Conservation (phyloP, 2,797 vertebrate genomes). For the Telmatherina bonti region DNA sequence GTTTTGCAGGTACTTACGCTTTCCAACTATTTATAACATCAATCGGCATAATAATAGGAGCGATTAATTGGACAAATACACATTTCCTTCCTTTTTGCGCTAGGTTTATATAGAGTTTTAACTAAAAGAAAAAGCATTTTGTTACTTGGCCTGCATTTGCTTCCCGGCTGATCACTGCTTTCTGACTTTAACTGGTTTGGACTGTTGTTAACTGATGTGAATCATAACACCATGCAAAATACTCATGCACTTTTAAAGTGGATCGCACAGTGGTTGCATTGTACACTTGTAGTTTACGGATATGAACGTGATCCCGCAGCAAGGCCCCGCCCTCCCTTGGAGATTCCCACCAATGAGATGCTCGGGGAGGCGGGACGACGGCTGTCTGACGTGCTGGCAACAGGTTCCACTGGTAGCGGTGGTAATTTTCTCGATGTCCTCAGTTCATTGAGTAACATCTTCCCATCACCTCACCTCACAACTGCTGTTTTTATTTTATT, state of each 20-base stretch:
- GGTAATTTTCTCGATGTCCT: slow-evolving; percentile 46
- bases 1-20: background rate
- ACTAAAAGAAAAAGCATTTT: background rate
- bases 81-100: background rate
- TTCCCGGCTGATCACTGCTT: background rate
- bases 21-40: background rate
- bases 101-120: background rate
- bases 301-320: slow-evolving; percentile 22
- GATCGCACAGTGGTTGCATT: slow-evolving; percentile 10
- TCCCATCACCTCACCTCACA: slow-evolving; percentile 20
- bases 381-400: slow-evolving; percentile 74
- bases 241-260: slow-evolving; percentile 13
- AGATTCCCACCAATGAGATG: slow-evolving; percentile 65
- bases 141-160: background rate
- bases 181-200: background rate
- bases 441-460: slow-evolving; percentile 52
- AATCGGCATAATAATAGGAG: background rate
- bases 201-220: background rate
- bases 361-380: slow-evolving; percentile 63
- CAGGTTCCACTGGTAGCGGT: slow-evolving; percentile 77
- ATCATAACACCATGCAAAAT: slow-evolving; percentile 16
- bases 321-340: slow-evolving; percentile 57
- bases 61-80: too few relatives aligned
- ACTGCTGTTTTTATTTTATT: background rate
- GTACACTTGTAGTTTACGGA: background rate